phyloP scores from a whole-genome alignment of 2,797 vertebrate genomes.

The Ficedula albicollis region DNA sequence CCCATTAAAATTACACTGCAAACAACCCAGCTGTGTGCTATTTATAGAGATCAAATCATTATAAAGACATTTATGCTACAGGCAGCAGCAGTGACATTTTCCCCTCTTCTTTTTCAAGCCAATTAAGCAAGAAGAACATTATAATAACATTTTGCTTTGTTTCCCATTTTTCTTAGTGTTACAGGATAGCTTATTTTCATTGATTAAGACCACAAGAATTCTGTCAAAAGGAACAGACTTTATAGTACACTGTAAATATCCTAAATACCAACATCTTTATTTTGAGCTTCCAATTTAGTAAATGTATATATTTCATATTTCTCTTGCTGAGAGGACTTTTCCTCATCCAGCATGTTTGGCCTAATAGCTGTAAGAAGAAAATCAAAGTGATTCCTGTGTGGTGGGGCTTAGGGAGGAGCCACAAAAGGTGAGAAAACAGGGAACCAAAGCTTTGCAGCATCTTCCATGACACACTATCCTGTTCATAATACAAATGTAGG shows the following conservation, averaged over 20 bases:
- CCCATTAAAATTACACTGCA: constrained; percentile 14
- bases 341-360: background rate
- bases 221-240: background rate
- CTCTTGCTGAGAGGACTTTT: background rate
- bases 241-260: background rate
- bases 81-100: background rate
- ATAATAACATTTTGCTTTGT: background rate
- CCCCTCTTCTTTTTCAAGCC: background rate
- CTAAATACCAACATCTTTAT: background rate
- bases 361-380: background rate
- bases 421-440: background rate
- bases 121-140: constrained; percentile 15
- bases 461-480: background rate
- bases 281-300: background rate
- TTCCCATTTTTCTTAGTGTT: background rate
- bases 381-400: background rate
- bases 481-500: background rate
- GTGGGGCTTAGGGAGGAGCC: background rate
- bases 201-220: background rate
- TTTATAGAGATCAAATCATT: constrained; percentile 35
- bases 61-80: constrained; percentile 4
- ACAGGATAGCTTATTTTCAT: background rate
- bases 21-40: constrained; percentile 34
- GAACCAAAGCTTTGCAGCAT: background rate
- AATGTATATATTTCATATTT: background rate